phyloP scores from a whole-genome alignment of 2,888 invertebrate genomes.

The Osmoderma eremita region DNA sequence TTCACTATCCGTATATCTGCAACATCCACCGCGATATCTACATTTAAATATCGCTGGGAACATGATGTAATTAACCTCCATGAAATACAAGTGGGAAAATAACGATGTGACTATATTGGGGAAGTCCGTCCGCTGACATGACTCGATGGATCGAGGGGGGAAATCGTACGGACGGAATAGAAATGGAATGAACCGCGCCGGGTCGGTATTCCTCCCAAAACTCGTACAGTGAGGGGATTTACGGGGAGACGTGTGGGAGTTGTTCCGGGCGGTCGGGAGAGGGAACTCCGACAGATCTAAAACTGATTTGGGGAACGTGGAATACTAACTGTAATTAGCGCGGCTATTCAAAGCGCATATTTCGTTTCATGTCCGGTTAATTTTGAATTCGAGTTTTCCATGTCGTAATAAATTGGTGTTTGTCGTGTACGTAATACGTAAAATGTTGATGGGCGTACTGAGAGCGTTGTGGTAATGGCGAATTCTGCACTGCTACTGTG shows the following conservation, averaged over 20 bases:
- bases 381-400: conserved; percentile 55
- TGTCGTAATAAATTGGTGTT: conserved; percentile 56
- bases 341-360: conserved; percentile 56
- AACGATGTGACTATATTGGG: background rate
- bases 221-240: background rate
- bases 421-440: conserved; percentile 44
- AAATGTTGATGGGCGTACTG: too few relatives aligned
- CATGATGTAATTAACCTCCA: conserved; percentile 17
- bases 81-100: conserved; percentile 8
- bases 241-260: background rate
- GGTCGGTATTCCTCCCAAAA: background rate
- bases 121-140: background rate
- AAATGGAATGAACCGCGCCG: conserved; percentile 10
- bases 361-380: conserved; percentile 57
- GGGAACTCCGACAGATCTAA: conserved; percentile 36
- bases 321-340: conserved; percentile 54
- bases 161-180: conserved; percentile 26
- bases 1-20: background rate
- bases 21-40: background rate
- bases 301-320: conserved; percentile 45
- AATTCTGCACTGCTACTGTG: too few relatives aligned
- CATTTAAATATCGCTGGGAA: conserved; percentile 12
- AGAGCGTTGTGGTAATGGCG: background rate
- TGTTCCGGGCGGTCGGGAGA: background rate
- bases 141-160: conserved; percentile 11